Evolutionary conservation across 2,888 invertebrate species (phyloP), one percentile per base, ranked within the genome.

Genomic region (Sinodicranocentrus sp.): DNA sequence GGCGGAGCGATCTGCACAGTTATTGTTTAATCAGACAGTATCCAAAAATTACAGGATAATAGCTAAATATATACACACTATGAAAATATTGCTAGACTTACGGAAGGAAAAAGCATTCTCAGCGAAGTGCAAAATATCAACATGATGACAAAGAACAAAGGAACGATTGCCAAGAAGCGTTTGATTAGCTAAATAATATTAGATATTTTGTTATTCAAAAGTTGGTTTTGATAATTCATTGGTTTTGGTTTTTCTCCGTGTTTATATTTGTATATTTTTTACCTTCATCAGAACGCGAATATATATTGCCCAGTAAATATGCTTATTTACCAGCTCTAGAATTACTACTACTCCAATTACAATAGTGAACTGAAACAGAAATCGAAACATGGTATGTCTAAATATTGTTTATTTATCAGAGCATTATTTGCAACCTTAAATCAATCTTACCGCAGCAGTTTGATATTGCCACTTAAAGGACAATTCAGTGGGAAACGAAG

Each of bases 221-320:
- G n/a, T n/a, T n/a, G n/a, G n/a, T n/a, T n/a, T n/a, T n/a, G n/a
- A n/a, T n/a, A n/a, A n/a, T n/a, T n/a, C n/a, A n/a, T n/a, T n/a
- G n/a, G n/a, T n/a, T n/a, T n/a, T n/a, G n/a, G n/a, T n/a, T n/a
- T n/a, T n/a, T 39, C 13, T 39, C 13, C 13, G 39, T 13, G 13
- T 39, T 5, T 13, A 39, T 39, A 39, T 39, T 39, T 39, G 13
- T 39, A 39, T 39, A 13, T 48, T 48, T 3, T 10, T 13, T 54
- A 78, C 78, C 68, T 70, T 68, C 21, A 79, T 59, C 19, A 79
- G 21, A 5, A 79, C 78, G 44, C 61, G 21, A 33, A 79, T 68
- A 19, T 79, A 79, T n/a, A 79, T 79, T 19, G 70, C 71, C 70
- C 59, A 70, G 39, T 79, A 79, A 28, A 70, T 71, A 28, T 79